These are phyloP conservation scores for Limnephilus rhombicus DNA, from an alignment of 2,888 invertebrate genomes.

Conservation along the genomic window DNA sequence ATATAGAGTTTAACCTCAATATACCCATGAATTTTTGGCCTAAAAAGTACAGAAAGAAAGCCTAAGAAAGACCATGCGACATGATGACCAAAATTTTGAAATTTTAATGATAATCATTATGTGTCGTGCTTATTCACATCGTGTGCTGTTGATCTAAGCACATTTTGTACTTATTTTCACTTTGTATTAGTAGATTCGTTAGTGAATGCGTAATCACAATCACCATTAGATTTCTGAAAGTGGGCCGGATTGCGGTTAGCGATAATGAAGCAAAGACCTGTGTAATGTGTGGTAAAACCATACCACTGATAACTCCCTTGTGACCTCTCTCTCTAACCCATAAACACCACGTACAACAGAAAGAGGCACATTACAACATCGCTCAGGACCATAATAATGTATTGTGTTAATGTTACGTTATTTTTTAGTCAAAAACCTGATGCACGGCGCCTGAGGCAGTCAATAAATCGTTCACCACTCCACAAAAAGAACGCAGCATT, in stretches of 20 bases:
- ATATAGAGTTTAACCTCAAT: no score
- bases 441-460: constrained; percentile 8
- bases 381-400: neutral
- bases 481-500: neutral
- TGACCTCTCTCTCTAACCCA: neutral
- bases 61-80: neutral
- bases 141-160: neutral
- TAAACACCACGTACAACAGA: neutral
- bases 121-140: neutral
- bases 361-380: neutral
- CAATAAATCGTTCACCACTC: constrained; percentile 17
- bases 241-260: constrained; percentile 44
- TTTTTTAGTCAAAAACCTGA: constrained; percentile 22
- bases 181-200: constrained; percentile 6
- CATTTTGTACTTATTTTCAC: neutral
- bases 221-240: constrained; percentile 32
- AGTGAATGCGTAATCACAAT: neutral
- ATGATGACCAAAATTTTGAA: neutral
- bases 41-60: neutral
- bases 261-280: constrained; percentile 32
- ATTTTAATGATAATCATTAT: neutral
- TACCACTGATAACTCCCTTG: neutral
- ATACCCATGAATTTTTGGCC: neutral
- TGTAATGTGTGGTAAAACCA: constrained; percentile 13
- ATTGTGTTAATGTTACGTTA: neutral